Evolutionary conservation across 1,140 invertebrate species (phyloP), one percentile per base, ranked within the genome.

Genomic region (Carposina sasakii): DNA sequence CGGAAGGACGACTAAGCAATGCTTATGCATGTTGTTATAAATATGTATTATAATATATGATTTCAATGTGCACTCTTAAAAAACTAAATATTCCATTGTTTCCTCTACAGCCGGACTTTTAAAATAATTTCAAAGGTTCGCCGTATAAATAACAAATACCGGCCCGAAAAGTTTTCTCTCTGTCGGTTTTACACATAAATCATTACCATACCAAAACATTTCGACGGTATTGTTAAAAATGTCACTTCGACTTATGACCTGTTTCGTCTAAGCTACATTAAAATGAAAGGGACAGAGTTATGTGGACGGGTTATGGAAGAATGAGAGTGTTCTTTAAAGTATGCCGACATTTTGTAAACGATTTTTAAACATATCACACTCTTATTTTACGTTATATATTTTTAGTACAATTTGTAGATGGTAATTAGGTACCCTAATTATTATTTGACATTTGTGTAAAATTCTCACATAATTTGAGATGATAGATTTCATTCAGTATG

Each of bases 141-240:
- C 60, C 59, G 46, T 66, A 60, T 70, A 70, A 71, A 74, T 67
- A 70, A 68, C 57, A 60, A 62, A 49, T 48, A 42, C 49, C 53
- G 64, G 52, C 71, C 71, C 55, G 70, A 75, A 76, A 79, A 69
- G 54, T 54, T 54, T 60, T 60, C 56, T 54, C 62, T 59, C 63
- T 68, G 61, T 77, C 66, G 58, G 54, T 68, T 76, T 77, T 71
- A 74, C 67, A 76, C 76, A 81, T 83, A 83, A 81, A 81, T 83
- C 76, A 83, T 83, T 79, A 79, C 57, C 68, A 81, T 76, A 81
- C 76, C 74, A 83, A 83, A 83, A 83, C 79, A 83, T 83, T 83
- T 77, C 72, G 66, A 73, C 57, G 57, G 68, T 57, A 77, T 81
- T 83, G 76, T 83, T 83, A 68, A 79, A 79, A 83, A 77, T 77